Percentiles rank a stretch among this genome's conserved stretches.
Evolutionary conservation across 2,888 invertebrate species (phyloP).

Genomic region (Oligia strigilis): DNA sequence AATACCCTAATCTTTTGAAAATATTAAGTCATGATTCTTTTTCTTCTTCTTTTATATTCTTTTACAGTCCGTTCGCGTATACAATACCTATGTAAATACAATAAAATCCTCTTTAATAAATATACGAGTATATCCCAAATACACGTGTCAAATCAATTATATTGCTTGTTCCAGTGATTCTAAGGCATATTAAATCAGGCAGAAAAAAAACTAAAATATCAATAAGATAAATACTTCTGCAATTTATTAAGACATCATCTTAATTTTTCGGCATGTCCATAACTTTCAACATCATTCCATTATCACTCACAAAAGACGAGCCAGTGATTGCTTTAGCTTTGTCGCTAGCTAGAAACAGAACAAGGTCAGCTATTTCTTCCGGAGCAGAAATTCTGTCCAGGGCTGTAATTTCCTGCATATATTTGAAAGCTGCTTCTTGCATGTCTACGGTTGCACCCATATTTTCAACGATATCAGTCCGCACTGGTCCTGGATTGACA

Average conservation of each 20-base stretch:
- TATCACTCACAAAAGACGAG: slow-evolving; percentile 54
- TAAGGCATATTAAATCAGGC: no score
- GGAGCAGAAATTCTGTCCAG: slow-evolving; percentile 53
- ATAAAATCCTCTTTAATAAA: no score
- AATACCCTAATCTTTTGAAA: no score
- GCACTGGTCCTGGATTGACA: slow-evolving; percentile 64
- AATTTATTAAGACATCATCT: background rate
- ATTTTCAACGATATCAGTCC: slow-evolving; percentile 44
- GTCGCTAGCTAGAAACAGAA: slow-evolving; percentile 68
- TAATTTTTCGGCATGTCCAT: background rate
- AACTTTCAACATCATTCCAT: slow-evolving; percentile 41
- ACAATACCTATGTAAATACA: no score
- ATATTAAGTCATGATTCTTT: no score
- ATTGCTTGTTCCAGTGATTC: no score
- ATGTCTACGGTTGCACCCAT: slow-evolving; percentile 11
- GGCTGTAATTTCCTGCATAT: slow-evolving; percentile 8
- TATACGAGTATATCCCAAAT: no score
- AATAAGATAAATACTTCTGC: no score
- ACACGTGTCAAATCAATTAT: no score
- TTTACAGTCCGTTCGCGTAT: no score
- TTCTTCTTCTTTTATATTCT: no score
- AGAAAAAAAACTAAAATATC: no score
- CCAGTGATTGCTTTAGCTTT: slow-evolving; percentile 69
- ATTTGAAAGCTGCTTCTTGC: slow-evolving; percentile 11
- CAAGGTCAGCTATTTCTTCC: slow-evolving; percentile 69